These are phyloP conservation scores for Callipepla californica DNA, from an alignment of 2,113 vertebrate genomes.

Conservation along the genomic window DNA sequence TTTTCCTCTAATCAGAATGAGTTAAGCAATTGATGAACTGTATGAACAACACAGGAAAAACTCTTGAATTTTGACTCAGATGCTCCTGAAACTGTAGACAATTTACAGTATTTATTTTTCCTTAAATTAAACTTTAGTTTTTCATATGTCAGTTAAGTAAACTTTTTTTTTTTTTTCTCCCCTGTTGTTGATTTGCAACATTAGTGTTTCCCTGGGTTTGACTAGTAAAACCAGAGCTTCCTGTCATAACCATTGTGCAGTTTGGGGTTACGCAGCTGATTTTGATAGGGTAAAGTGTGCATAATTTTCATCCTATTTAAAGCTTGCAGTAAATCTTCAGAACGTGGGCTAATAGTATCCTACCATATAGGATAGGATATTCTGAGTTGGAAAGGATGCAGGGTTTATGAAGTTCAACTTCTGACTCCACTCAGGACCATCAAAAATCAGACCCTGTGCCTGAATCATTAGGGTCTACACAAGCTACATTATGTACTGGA, in stretches of 20 bases:
- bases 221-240: neutral
- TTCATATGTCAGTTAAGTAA: neutral
- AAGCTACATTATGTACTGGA: rapidly evolving
- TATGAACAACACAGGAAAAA: neutral
- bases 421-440: neutral
- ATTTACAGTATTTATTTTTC: neutral
- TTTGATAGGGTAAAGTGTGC: neutral
- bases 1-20: neutral
- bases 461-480: neutral
- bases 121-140: neutral
- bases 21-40: neutral
- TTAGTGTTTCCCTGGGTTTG: neutral
- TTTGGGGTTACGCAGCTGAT: neutral
- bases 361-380: neutral
- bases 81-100: neutral
- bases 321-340: neutral
- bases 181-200: neutral
- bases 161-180: neutral
- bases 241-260: neutral
- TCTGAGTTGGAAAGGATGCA: neutral
- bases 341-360: neutral
- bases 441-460: neutral
- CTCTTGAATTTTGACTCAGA: neutral
- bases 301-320: constrained; percentile 19
- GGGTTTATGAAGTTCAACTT: neutral